phyloP scores from a whole-genome alignment of 2,113 vertebrate species.

The Notothenia rossii region DNA sequence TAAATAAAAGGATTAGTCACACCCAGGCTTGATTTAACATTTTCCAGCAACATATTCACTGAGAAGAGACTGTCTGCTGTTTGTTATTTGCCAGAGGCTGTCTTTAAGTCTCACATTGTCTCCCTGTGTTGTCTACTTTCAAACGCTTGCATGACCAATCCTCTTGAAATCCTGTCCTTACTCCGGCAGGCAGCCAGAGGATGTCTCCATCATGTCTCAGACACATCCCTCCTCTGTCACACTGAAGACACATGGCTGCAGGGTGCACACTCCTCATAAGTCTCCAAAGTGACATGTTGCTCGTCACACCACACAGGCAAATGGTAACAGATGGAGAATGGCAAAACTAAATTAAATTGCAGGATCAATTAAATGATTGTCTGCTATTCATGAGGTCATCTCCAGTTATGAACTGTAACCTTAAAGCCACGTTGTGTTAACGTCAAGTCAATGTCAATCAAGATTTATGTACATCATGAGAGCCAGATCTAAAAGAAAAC shows the following conservation, averaged over 20 bases:
- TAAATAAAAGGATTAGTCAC: background rate
- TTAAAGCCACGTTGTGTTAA: conserved; percentile 18
- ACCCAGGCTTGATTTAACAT: conserved; percentile 6
- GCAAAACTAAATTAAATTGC: background rate
- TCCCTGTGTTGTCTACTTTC: background rate
- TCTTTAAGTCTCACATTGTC: conserved; percentile 1
- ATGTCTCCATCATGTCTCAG: conserved; percentile 18
- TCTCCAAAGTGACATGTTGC: conserved; percentile 34
- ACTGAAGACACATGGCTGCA: conserved; percentile 24
- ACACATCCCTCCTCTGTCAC: background rate
- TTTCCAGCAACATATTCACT: background rate
- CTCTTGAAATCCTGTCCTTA: conserved; percentile 19
- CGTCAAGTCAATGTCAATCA: conserved; percentile 16
- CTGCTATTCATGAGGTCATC: conserved; percentile 4
- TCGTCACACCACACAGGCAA: conserved; percentile 33
- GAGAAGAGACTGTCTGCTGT: background rate
- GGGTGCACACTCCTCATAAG: conserved; percentile 36
- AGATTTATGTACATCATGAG: conserved; percentile 19
- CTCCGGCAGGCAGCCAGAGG: conserved; percentile 20
- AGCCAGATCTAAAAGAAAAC: conserved; percentile 21
- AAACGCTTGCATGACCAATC: conserved; percentile 12
- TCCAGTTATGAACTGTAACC: conserved; percentile 5
- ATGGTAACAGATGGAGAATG: conserved; percentile 22
- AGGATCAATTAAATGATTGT: background rate
- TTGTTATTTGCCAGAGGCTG: background rate